A percentile compares a stretch with the other conserved stretches of the same genome.
phyloP scores from a whole-genome alignment of 2,888 invertebrate species.

The Noctua janthe region DNA sequence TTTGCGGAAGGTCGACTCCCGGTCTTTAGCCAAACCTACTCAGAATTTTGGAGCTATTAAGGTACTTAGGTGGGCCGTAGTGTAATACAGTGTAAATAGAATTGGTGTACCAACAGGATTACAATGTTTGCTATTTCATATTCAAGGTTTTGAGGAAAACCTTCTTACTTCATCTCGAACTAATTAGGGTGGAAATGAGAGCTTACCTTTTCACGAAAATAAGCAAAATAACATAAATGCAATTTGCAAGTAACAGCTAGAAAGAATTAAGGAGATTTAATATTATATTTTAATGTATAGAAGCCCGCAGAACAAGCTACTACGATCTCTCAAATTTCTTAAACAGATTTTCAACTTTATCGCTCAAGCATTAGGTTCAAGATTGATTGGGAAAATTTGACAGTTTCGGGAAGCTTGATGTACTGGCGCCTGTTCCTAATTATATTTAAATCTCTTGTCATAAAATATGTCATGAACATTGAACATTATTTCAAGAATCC shows the following conservation, averaged over 20 bases:
- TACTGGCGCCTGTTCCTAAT: too few relatives aligned
- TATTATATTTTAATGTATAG: not conserved
- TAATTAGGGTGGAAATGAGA: conserved; percentile 41
- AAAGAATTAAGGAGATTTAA: not conserved
- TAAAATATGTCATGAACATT: too few relatives aligned
- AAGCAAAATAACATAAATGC: not conserved
- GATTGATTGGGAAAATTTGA: too few relatives aligned
- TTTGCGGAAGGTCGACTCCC: conserved; percentile 30
- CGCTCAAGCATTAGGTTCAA: too few relatives aligned
- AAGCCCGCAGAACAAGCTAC: too few relatives aligned
- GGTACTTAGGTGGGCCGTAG: conserved; percentile 37
- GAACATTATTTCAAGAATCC: too few relatives aligned
- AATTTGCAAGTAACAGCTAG: not conserved
- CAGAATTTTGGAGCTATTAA: conserved; percentile 57
- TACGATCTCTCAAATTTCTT: too few relatives aligned
- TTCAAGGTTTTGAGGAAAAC: conserved; percentile 35
- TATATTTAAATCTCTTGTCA: too few relatives aligned
- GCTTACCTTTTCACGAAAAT: conserved; percentile 26
- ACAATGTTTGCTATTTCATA: conserved; percentile 54
- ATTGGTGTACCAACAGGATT: conserved; percentile 36
- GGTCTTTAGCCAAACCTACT: conserved; percentile 51
- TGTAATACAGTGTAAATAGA: conserved; percentile 59
- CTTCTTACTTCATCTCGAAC: conserved; percentile 30
- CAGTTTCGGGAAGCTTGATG: too few relatives aligned
- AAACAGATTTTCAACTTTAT: too few relatives aligned